Conservation (phyloP, 2,888 invertebrate genomes). For the Odontocolon sp. region DNA sequence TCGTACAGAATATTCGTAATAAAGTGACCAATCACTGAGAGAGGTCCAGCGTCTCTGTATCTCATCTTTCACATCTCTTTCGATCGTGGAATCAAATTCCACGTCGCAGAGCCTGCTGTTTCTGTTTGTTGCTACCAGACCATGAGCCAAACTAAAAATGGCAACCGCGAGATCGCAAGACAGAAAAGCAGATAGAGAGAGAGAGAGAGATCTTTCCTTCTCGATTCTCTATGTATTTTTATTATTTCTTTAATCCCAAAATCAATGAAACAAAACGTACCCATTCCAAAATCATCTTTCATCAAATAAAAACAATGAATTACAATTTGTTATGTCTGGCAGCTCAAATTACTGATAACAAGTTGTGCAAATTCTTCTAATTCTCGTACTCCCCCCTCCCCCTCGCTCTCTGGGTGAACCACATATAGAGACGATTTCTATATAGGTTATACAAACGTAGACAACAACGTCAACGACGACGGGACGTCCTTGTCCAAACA, state of each 20-base stretch:
- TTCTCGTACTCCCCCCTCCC: slow-evolving; percentile 23
- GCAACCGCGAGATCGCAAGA: slow-evolving; percentile 25
- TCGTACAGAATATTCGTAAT: neutral
- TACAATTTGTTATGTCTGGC: too few relatives aligned
- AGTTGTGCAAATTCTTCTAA: slow-evolving; percentile 26
- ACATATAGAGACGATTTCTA: neutral
- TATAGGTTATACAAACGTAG: neutral
- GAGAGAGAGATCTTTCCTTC: slow-evolving; percentile 16
- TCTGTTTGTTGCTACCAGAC: neutral
- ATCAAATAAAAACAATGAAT: too few relatives aligned
- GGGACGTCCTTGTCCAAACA: slow-evolving; percentile 28
- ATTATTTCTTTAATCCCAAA: too few relatives aligned
- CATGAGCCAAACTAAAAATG: slow-evolving; percentile 46
- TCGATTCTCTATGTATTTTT: too few relatives aligned
- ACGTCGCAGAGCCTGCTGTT: neutral
- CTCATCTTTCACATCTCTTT: neutral
- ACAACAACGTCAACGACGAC: slow-evolving; percentile 4
- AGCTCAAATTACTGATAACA: too few relatives aligned
- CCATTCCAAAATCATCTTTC: too few relatives aligned
- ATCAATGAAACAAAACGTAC: too few relatives aligned
- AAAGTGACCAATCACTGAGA: neutral
- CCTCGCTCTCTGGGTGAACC: neutral
- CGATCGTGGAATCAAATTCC: slow-evolving; percentile 29
- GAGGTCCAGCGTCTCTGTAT: neutral
- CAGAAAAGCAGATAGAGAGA: neutral